These are phyloP conservation scores for Furnarius figulus DNA, from an alignment of 2,113 vertebrate genomes.

Conservation along the genomic window DNA sequence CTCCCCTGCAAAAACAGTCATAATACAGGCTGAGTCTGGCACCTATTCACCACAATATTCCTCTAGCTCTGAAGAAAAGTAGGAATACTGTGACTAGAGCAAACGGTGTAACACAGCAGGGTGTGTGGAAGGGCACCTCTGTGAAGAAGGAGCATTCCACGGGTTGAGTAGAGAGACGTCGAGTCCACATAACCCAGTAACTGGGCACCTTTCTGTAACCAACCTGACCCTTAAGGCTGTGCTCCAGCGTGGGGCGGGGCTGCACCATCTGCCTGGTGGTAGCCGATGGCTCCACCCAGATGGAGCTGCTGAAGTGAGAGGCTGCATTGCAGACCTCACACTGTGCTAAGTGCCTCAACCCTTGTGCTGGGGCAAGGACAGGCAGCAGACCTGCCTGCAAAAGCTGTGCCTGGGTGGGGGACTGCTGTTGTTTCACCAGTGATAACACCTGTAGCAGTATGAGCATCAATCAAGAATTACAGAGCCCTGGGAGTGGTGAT, in stretches of 20 bases:
- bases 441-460: neutral
- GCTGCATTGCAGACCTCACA: neutral
- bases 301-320: neutral
- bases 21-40: neutral
- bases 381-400: neutral
- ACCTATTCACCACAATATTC: neutral
- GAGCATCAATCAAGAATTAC: neutral
- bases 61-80: neutral
- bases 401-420: neutral
- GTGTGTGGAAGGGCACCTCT: neutral
- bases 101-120: fast-evolving
- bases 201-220: neutral
- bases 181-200: neutral
- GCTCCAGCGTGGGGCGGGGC: neutral
- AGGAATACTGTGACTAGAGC: neutral
- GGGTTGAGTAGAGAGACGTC: neutral
- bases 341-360: fast-evolving
- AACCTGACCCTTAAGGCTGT: neutral
- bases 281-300: neutral
- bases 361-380: neutral
- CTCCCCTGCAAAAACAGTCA: neutral
- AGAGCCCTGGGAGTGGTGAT: neutral
- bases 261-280: neutral
- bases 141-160: neutral
- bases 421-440: neutral